These are phyloP conservation scores for Proisotoma minuta DNA, from an alignment of 2,888 invertebrate species.

Conservation along the genomic window DNA sequence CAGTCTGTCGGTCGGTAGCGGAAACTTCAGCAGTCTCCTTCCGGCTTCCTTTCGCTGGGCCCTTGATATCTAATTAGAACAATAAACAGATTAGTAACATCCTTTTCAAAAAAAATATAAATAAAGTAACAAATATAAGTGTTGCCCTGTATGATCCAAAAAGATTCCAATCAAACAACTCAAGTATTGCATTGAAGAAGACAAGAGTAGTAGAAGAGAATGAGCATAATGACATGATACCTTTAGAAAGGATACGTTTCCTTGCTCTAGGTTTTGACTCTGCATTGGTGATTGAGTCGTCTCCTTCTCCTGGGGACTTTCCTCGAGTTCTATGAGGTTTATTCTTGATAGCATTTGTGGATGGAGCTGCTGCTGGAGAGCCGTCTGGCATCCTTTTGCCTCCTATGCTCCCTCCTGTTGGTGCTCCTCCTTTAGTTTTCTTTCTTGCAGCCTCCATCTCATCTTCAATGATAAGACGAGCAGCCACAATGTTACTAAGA, in stretches of 20 bases:
- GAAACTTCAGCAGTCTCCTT: slow-evolving; percentile 13
- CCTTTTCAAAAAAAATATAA: no score
- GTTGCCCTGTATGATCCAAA: no score
- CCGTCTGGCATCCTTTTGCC: neutral
- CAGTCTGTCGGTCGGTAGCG: slow-evolving; percentile 18
- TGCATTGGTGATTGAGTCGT: slow-evolving; percentile 6
- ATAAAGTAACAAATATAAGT: no score
- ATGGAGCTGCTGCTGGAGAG: neutral
- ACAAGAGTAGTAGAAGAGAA: no score
- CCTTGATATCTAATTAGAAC: slow-evolving; percentile 5
- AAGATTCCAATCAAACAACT: no score
- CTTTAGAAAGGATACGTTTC: slow-evolving; percentile 19
- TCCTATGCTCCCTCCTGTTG: neutral
- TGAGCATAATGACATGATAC: no score
- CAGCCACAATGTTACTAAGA: slow-evolving; percentile 44
- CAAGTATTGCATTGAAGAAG: no score
- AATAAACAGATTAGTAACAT: neutral
- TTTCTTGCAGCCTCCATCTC: slow-evolving; percentile 46
- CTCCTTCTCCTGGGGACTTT: slow-evolving; percentile 11
- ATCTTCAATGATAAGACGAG: slow-evolving; percentile 46
- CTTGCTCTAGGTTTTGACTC: slow-evolving; percentile 19
- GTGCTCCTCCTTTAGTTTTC: slow-evolving; percentile 30
- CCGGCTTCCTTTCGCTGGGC: slow-evolving; percentile 16
- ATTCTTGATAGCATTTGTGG: slow-evolving; percentile 6
- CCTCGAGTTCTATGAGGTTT: neutral